Evolutionary conservation across 2,797 vertebrate genomes (phyloP), one percentile per base, ranked within the genome.

Genomic region (Spheniscus humboldti): DNA sequence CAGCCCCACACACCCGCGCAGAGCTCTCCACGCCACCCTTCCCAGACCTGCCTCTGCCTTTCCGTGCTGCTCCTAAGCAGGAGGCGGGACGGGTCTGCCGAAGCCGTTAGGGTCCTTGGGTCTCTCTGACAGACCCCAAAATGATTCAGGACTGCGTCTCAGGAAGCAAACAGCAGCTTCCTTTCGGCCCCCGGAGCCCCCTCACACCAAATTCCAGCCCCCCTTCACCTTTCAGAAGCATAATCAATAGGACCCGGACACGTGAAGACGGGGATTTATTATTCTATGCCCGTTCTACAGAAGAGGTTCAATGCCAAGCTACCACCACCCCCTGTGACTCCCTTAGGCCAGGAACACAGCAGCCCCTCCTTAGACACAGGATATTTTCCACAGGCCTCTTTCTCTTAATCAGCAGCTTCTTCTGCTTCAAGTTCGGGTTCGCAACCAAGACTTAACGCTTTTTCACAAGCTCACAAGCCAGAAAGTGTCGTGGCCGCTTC

Each of bases 401-500:
- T 67, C n/a, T 43, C 9, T 47, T 39, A 7, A 41, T 18, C 66
- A 18, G 23, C 48, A 57, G 10, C 50, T 66, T 50, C 41, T 50
- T 22, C 27, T 50, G 14, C 35, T 55, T 30, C 55, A 59, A 7
- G 7, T 18, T 18, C 14, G 13, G 13, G 22, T 13, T 15, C 22
- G 8, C 17, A 75, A 52, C 7, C 45, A 53, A 62, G 43, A 33
- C 3, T 0, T 0, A 27, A 24, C 1, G 0, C 13, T 35, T 41
- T n/a, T 15, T 20, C 1, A 45, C 28, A 20, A 48, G 45, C 37
- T 64, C 86, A n/a, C 17, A 12, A 41, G 30, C 43, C 24, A 3
- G 6, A 4, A 17, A 27, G 28, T 1, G 0, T 8, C 15, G 17
- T 4, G 18, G 24, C 43, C 2, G 8, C 73, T 48, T 22, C 7